phyloP scores from a whole-genome alignment of 2,888 invertebrate genomes.

The Nycteola revayana region DNA sequence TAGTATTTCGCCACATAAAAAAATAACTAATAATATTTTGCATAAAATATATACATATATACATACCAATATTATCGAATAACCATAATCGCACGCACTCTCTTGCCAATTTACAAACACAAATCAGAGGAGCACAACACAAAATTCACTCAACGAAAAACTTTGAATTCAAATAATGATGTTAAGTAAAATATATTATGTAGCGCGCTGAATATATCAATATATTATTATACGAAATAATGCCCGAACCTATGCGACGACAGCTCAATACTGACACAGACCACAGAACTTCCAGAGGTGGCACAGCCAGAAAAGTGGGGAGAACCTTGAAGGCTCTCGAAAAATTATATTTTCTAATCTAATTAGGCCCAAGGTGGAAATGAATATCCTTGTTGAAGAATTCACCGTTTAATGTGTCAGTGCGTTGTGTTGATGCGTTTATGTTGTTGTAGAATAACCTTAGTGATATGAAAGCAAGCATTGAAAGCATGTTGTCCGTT shows the following conservation, averaged over 20 bases:
- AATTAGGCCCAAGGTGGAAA: slow-evolving; percentile 27
- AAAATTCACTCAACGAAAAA: slow-evolving; percentile 16
- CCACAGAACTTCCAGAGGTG: slow-evolving; percentile 34
- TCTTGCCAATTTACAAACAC: slow-evolving; percentile 51
- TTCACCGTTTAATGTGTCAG: slow-evolving; percentile 12
- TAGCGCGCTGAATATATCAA: slow-evolving; percentile 10
- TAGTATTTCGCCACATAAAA: too few species aligned
- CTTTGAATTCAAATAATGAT: slow-evolving; percentile 15
- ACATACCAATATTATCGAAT: slow-evolving; percentile 24
- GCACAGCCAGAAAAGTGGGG: slow-evolving; percentile 21
- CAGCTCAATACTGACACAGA: slow-evolving; percentile 35
- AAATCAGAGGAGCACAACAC: slow-evolving; percentile 47
- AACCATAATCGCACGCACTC: slow-evolving; percentile 24
- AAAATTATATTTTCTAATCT: slow-evolving; percentile 22
- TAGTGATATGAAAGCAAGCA: too few species aligned
- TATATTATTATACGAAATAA: slow-evolving; percentile 11
- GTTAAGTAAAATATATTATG: slow-evolving; percentile 14
- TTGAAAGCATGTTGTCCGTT: too few species aligned
- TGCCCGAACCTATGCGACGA: slow-evolving; percentile 22
- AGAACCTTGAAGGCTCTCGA: slow-evolving; percentile 25
- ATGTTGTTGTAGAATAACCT: slow-evolving; percentile 10
- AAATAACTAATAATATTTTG: too few species aligned
- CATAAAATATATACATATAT: not conserved
- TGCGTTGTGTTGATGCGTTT: slow-evolving; percentile 10
- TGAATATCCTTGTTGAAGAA: slow-evolving; percentile 22